Evolutionary conservation across 2,797 vertebrate species (phyloP), one percentile per base, ranked within the genome.

Genomic region (Anabacerthia variegaticeps): DNA sequence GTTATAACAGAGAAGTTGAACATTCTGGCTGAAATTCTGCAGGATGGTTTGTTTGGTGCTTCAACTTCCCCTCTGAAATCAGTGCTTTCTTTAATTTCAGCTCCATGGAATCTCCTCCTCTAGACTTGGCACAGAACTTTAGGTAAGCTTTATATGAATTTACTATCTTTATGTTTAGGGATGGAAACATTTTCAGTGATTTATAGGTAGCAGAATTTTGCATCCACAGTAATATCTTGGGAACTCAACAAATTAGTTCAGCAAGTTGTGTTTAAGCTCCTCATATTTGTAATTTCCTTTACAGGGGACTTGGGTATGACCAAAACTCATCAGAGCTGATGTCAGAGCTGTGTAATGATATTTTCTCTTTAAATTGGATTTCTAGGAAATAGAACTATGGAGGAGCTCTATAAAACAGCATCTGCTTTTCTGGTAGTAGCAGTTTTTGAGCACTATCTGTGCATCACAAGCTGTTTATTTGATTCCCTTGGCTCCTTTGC

Each of bases 61-160:
- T 88, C 87, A 73, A 62, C 71, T 89, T 93, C 41, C 82, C 65
- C 51, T 88, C 88, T 96, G 63, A 97, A 92, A 82, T 71, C 88
- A 66, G 16, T 96, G 36, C 20, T 65, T 95, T 96, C 86, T 90
- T 72, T 79, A 36, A 52, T 97, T 98, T 89, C 97, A 98, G 98
- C 91, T 97, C 97, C 21, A 3, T 86, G 93, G 94, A 96, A 88
- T 83, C 83, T 62, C 81, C 83, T 34, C 91, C 93, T 41, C 88
- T 96, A 51, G 96, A 95, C 48, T 61, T 95, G 88, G 92, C 84
- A 63, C 97, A 97, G 89, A 98, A 98, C 85, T 96, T 95, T 32
- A 98, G 98, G 97, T 98, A 97, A 97, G 97, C 43, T 96, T 93
- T 63, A 19, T 78, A 41, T 44, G 30, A 56, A 85, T 28, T 87